Evolutionary conservation across 2,113 vertebrate genomes (phyloP), one percentile per base, ranked within the genome.

Genomic region (Sterrhoptilus dennistouni): DNA sequence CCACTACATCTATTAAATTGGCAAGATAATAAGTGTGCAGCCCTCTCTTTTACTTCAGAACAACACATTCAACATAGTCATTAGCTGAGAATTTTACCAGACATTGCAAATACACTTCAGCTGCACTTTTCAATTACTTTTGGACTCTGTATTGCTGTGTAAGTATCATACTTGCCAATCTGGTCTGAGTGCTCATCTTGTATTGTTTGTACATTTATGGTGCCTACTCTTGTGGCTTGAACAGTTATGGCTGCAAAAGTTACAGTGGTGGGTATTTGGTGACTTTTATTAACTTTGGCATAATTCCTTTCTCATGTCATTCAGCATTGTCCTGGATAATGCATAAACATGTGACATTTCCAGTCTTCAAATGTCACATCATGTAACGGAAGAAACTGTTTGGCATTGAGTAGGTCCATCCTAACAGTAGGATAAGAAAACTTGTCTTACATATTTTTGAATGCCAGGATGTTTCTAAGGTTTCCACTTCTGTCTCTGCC

Each of bases 21-120:
- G 54, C 80, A 93, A 65, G 70, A 65, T 92, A 95, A 92, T 89
- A 89, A 94, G 89, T 82, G 83, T 74, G 31, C 63, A 80, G 57
- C 63, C 33, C 12, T 59, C 50, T 82, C 38, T 83, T 64, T 47
- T 89, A 47, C 63, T 95, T 93, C 80, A 61, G 60, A 70, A 52
- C 77, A 92, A 33, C 35, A 60, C 20, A 53, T 88, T 89, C 60
- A 69, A n/a, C 35, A 15, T 52, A 90, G 14, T 95, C 52, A 86
- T 89, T 91, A 95, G 81, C 50, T 80, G 23, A 42, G 54, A 82
- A 28, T 69, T 89, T 83, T 76, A 63, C 36, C 22, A 76, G 44
- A 40, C 24, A 40, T 38, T 69, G 57, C 59, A 94, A 74, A 69
- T 49, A 15, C 23, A 74, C 57, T 92, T 89, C 44, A 87, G 12